Base-by-base conservation (phyloP, 2,797 vertebrate species). In the Mareca strepera region DNA sequence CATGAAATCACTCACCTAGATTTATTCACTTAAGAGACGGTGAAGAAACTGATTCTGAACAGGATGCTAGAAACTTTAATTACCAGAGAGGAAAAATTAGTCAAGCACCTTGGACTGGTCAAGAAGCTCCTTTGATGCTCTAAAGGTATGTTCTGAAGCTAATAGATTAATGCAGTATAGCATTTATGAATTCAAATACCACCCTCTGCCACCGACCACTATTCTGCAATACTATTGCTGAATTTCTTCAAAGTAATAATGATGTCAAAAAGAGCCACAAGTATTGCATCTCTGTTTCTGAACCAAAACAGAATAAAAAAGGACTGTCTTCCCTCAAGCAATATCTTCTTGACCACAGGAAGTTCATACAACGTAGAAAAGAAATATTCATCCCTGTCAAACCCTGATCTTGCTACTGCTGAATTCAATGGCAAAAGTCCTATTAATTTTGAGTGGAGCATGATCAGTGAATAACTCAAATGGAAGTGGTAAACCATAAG, bases 1-100 rank as follows among this genome's bases (percentile, higher is more conserved):
- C 95, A 95, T 88, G 86, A 97, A 97, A 96, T 96, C 96, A 96
- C 64, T 94, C 93, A 93, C 6, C 0, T 56, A 93, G 94, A 97
- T 97, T 96, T 96, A 97, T 95, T 95, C 94, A 97, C 92, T 95
- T 86, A 96, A 81, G 91, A 91, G 87, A 63, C 70, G 64, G 88
- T 90, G 68, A 94, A 80, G 78, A 95, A 97, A 93, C 94, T 31
- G 77, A 88, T 92, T 95, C 89, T 95, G 96, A 96, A 88, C 66
- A 96, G 90, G 63, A 88, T 95, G 50, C 44, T 80, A 35, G 72
- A 72, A 93, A 95, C 44, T 93, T 92, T 95, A 97, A 95, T 96
- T 96, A 95, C 25, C 28, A 13, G 41, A 92, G 60, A 95, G 68
- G 81, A 95, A 96, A 91, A 94, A 94, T 89, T 13, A 94, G 66